Evolutionary conservation across 2,888 invertebrate genomes (phyloP).

Genomic region (Tetragonisca angustula): DNA sequence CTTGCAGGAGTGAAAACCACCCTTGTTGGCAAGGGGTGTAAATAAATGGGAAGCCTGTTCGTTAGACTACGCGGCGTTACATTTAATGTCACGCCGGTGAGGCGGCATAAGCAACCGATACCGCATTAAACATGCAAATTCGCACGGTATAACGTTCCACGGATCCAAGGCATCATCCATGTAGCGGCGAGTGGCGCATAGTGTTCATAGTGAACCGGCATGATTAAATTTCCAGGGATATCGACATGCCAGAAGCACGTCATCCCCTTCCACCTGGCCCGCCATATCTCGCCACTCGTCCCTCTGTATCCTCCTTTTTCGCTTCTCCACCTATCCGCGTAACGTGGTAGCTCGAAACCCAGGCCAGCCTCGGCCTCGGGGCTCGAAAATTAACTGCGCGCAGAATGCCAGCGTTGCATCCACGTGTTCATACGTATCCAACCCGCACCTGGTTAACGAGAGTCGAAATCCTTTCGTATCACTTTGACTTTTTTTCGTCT

Average conservation of each 20-base stretch:
- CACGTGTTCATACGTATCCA: constrained; percentile 35
- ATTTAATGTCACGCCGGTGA: constrained; percentile 72
- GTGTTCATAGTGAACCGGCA: constrained; percentile 73
- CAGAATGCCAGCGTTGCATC: constrained; percentile 52
- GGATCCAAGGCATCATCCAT: constrained; percentile 67
- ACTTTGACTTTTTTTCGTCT: no score
- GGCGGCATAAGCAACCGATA: constrained; percentile 73
- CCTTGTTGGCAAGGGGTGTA: constrained; percentile 4
- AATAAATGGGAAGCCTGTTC: constrained; percentile 34
- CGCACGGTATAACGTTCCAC: constrained; percentile 74
- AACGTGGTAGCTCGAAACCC: constrained; percentile 59
- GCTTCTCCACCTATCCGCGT: constrained; percentile 65
- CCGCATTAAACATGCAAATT: constrained; percentile 80
- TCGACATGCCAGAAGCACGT: constrained; percentile 78
- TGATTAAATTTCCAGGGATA: constrained; percentile 80
- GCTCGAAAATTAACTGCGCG: constrained; percentile 73
- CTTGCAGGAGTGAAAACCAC: constrained; percentile 6
- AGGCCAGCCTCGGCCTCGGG: constrained; percentile 39
- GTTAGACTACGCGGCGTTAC: constrained; percentile 53
- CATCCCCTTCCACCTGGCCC: constrained; percentile 58
- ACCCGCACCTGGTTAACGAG: background rate
- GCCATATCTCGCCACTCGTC: constrained; percentile 64
- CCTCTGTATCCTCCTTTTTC: constrained; percentile 66
- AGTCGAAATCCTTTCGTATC: background rate
- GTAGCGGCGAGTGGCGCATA: constrained; percentile 64